Base-by-base conservation (phyloP, 2,888 invertebrate species). In the Drosophila anomalata region DNA sequence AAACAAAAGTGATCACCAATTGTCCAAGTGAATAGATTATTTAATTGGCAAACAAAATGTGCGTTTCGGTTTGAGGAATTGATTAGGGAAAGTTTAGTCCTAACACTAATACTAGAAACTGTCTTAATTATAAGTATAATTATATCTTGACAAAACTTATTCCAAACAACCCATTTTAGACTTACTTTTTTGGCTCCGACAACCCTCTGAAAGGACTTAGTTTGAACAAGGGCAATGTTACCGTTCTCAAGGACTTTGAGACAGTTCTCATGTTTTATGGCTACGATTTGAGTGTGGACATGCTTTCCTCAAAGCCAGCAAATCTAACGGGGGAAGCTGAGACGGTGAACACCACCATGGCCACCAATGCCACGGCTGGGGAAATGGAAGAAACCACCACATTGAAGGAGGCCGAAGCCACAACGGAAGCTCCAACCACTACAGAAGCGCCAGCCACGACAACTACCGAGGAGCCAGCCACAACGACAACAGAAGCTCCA, bases 141-240 rank as follows among this genome's bases (percentile, higher is more conserved):
- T 33, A 33, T 7, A n/a, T 7, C 0, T 36, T 36, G 2, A n/a
- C 2, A 14, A 36, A 36, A 36, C 36, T 14, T 33, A 12, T 12
- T 33, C 2, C 11, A 14, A 24, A 26, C 39, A 9, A 8, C 46
- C 22, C 4, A 42, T 72, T 92, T 68, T 93, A 96, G 97, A 96
- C 96, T 53, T 97, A 97, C 89, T 96, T 97, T 85, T 95, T 96
- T 67, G 95, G 95, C 17, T 94, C 95, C 82, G 96, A 97, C 88
- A 96, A 96, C 41, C 96, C 96, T 74, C 92, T 97, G 2, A 96
- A 96, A 12, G 97, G 97, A 0, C 91, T 97, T 65, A 96, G 96
- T 8, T 92, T 97, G 42, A 97, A 95, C 90, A 95, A 95, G 72
- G 95, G 95, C 83, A 96, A 96, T 88, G 95, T 96, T 0, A 95